Conservation (phyloP, 2,113 vertebrate species). For the Onychorhynchus coronatus region DNA sequence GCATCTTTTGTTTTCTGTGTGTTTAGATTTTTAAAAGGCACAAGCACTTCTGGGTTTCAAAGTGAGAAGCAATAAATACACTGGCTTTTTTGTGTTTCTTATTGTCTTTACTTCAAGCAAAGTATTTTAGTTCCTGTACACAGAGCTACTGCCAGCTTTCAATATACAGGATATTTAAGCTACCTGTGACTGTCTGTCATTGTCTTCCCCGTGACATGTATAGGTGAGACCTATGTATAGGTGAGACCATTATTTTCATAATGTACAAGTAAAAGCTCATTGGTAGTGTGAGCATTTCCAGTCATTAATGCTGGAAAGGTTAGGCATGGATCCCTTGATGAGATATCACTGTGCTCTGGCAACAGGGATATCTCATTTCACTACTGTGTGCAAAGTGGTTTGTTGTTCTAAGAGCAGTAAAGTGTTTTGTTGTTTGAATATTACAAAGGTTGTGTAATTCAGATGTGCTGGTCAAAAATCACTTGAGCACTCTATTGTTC, state of each 20-base stretch:
- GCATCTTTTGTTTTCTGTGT: not conserved
- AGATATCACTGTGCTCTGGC: not conserved
- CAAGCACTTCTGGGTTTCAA: not conserved
- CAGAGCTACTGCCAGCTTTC: not conserved
- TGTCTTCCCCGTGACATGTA: not conserved
- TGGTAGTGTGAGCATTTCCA: not conserved
- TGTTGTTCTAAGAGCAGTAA: not conserved
- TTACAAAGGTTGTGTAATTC: not conserved
- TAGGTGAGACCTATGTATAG: not conserved
- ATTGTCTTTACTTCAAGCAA: not conserved
- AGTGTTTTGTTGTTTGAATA: not conserved
- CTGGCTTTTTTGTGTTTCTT: not conserved
- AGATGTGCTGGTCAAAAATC: not conserved
- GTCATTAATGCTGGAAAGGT: not conserved
- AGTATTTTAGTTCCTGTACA: not conserved
- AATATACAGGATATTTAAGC: not conserved
- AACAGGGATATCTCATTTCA: not conserved
- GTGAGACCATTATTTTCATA: not conserved
- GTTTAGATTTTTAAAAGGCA: not conserved
- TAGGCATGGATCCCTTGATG: not conserved
- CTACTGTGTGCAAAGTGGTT: not conserved
- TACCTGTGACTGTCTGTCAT: not conserved
- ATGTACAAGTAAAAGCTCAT: not conserved
- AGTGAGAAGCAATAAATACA: not conserved
- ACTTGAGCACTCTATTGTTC: not conserved